phyloP scores from a whole-genome alignment of 2,113 vertebrate species.

The Galbula dea region DNA sequence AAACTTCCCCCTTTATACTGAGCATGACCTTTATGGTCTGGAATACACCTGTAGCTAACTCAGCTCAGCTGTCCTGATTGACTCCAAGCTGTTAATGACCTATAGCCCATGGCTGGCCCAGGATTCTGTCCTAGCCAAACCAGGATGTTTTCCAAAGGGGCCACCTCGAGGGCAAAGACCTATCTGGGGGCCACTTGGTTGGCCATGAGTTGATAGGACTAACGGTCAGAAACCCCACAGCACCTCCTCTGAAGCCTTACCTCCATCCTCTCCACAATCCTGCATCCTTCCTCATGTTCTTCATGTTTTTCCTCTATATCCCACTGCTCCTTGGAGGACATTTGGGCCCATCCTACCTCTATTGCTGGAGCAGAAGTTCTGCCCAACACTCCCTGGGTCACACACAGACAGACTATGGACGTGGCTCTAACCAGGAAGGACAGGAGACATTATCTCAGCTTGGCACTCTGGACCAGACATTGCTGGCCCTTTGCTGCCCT shows the following conservation, averaged over 20 bases:
- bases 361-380: not conserved
- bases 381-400: no score
- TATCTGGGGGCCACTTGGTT: not conserved
- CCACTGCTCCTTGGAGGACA: not conserved
- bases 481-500: not conserved
- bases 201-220: not conserved
- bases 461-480: not conserved
- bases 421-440: not conserved
- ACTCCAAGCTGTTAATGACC: no score
- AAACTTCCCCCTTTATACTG: no score
- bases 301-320: not conserved
- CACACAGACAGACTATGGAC: no score
- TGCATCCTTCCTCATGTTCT: not conserved
- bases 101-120: no score
- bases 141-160: no score
- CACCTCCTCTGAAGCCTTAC: not conserved
- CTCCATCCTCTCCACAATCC: not conserved
- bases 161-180: no score
- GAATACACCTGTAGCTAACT: no score
- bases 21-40: no score
- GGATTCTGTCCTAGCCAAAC: no score
- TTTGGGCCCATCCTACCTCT: no score
- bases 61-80: no score
- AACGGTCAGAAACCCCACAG: not conserved
- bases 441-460: not conserved